These are phyloP conservation scores for Dendrocopos noguchii DNA, from an alignment of 2,113 vertebrate genomes.

Conservation along the genomic window DNA sequence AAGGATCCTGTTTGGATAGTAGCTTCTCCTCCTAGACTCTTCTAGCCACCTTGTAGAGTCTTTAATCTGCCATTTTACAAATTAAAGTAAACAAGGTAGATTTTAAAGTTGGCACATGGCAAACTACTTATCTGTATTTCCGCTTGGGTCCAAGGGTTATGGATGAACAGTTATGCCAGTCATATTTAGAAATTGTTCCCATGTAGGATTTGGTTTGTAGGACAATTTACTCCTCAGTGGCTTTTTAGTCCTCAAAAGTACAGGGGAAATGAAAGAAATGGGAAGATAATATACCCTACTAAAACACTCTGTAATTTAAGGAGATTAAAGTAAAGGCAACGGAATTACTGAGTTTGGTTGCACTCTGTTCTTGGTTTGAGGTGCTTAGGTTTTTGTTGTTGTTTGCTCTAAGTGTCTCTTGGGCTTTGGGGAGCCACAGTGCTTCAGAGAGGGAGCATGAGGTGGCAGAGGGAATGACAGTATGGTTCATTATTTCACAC, in stretches of 20 bases:
- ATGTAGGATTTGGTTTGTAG: not conserved
- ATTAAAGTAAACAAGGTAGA: not conserved
- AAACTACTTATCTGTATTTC: not conserved
- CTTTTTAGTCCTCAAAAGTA: not conserved
- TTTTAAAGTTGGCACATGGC: not conserved
- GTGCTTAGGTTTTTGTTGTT: not conserved
- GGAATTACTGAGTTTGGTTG: not conserved
- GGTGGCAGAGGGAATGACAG: not conserved
- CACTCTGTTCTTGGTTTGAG: not conserved
- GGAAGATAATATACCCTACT: not conserved
- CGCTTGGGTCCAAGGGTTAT: not conserved
- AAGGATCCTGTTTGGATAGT: fast-evolving
- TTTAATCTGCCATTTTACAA: not conserved
- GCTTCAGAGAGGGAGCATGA: not conserved
- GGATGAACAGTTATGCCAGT: not conserved
- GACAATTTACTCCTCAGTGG: not conserved
- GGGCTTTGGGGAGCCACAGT: not conserved
- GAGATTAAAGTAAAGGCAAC: not conserved
- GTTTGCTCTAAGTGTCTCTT: not conserved
- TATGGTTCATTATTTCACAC: not conserved
- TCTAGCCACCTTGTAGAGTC: not conserved
- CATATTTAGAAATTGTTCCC: not conserved
- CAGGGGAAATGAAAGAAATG: not conserved
- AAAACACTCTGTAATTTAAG: not conserved
- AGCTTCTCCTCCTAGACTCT: not conserved